Conservation (phyloP, 2,797 vertebrate species). For the Ambastaia sidthimunki region DNA sequence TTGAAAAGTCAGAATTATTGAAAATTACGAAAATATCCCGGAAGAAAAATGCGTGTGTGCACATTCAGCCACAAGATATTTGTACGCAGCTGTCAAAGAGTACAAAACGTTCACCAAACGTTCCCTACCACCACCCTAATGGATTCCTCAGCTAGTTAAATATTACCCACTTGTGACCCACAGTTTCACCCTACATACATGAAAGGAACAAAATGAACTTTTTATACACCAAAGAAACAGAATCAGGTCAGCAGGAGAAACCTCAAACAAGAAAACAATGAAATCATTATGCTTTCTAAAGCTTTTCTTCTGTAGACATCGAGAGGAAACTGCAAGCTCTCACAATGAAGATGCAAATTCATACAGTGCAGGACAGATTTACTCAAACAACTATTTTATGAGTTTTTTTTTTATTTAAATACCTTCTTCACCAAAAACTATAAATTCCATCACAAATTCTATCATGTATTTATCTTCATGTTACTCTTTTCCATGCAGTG, state of each 20-base stretch:
- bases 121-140: slow-evolving; percentile 46
- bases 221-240: slow-evolving; percentile 4
- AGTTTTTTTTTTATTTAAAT: neutral
- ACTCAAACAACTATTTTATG: slow-evolving; percentile 5
- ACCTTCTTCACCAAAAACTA: too few species aligned
- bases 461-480: too few species aligned
- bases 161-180: slow-evolving; percentile 60
- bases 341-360: slow-evolving; percentile 8
- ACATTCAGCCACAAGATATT: neutral
- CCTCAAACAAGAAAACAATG: slow-evolving; percentile 19
- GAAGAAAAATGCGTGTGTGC: slow-evolving; percentile 34
- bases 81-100: slow-evolving; percentile 34
- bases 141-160: slow-evolving; percentile 66
- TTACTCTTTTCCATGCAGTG: too few species aligned
- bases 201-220: slow-evolving; percentile 22
- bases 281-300: slow-evolving; percentile 2
- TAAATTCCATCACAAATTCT: too few species aligned
- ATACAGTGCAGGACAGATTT: slow-evolving; percentile 11
- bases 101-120: slow-evolving; percentile 30
- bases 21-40: slow-evolving; percentile 10
- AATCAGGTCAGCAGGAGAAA: slow-evolving; percentile 3
- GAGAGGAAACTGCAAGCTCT: slow-evolving; percentile 17
- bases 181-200: slow-evolving; percentile 45
- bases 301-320: neutral
- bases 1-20: neutral